Conservation (phyloP, 1,140 invertebrate species). For the Sycophila sp. region DNA sequence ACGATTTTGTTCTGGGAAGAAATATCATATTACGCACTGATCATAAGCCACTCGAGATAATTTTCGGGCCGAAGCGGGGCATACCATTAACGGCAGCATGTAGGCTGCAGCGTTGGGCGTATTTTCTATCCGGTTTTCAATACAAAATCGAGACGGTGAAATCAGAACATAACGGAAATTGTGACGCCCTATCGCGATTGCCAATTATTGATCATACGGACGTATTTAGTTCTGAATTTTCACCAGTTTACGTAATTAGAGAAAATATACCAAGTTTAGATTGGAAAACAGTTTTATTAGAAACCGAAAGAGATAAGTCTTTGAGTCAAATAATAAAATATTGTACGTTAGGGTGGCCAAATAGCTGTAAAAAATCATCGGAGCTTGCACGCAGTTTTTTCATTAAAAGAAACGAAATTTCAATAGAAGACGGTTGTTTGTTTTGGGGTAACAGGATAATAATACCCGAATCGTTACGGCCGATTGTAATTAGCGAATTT, state of each 20-base stretch:
- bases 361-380: neutral
- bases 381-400: too few species aligned
- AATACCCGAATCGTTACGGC: conserved; percentile 45
- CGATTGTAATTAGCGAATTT: conserved; percentile 43
- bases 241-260: too few species aligned
- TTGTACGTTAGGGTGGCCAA: neutral
- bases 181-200: too few species aligned
- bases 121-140: too few species aligned
- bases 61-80: conserved; percentile 28
- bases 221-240: too few species aligned
- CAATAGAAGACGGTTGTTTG: neutral
- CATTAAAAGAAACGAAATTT: neutral
- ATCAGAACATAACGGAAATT: too few species aligned
- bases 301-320: conserved; percentile 31
- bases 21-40: conserved; percentile 55
- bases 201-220: too few species aligned
- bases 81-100: too few species aligned
- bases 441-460: conserved; percentile 36
- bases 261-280: too few species aligned
- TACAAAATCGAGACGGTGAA: too few species aligned
- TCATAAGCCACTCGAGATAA: conserved; percentile 52
- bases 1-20: conserved; percentile 60
- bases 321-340: neutral
- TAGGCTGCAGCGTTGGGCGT: too few species aligned
- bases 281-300: too few species aligned